Evolutionary conservation across 1,140 invertebrate genomes (phyloP), one percentile per base, ranked within the genome.

Genomic region (Rhopalosiphum maidis): DNA sequence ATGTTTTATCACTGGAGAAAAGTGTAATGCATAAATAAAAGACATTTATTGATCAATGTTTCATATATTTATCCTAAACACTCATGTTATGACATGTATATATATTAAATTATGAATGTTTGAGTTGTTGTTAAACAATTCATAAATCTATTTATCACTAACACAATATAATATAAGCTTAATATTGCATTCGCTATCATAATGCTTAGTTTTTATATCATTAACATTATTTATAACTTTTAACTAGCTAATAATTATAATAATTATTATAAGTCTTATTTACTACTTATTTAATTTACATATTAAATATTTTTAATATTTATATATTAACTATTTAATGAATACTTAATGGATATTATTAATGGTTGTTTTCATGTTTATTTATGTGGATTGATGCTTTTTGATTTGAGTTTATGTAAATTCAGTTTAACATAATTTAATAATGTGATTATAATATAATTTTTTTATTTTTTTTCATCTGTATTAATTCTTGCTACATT

Each of bases 171-270:
- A 41, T 90, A 21, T n/a, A 90, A 55, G 55, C 25, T 90, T 90
- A 68, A n/a, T 18, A 89, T 37, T 55, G 88, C 88, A 90, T 90
- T 23, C 7, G 89, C 89, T 90, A 89, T 89, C 1, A 89, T 55
- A 55, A 37, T 23, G 48, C 35, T 46, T 41, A 41, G 30, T 51
- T 51, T 35, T 51, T 51, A 51, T 60, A 55, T 68, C 37, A 90
- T 90, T 90, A 90, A 90, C 54, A 90, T 43, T 43, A 68, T 90
- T 90, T 68, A 90, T 90, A 22, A 77, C 18, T 77, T 90, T 90
- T 89, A 89, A 11, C 23, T 8, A 41, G 9, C 35, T 54, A 89
- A 37, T 89, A 48, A 87, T 30, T 30, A 30, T 2, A 15, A 88
- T 48, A 9, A 54, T 35, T 25, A 54, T 6, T 54, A 37, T 54